Base-by-base conservation (phyloP, 1,140 invertebrate genomes). In the Neodiprion lecontei region DNA sequence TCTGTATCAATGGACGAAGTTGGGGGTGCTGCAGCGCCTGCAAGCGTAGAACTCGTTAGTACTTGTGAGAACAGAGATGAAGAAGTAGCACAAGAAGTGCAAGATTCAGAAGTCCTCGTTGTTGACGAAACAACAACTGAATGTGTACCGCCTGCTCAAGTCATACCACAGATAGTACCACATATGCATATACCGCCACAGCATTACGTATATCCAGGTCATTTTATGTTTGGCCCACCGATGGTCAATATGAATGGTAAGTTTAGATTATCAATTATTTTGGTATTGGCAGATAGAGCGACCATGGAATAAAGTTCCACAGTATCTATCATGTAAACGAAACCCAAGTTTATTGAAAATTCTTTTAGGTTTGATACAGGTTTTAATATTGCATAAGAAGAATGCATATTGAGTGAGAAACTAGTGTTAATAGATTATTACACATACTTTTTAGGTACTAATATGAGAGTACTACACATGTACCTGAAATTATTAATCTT, bases 211-310 rank as follows among this genome's bases (percentile, higher is more conserved):
- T 89, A 89, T 72, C 88, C 89, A 14, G 89, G 88, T 23, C 87
- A 88, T 74, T 89, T 87, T 78, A 88, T 89, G 87, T 89, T 89
- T 72, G 89, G 88, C 1, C 86, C 88, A 11, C 81, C 88, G 17
- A 77, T 89, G 75, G 81, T 89, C 80, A 88, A 88, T 79, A 81
- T 89, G 69, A 89, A 89, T 77, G 89, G 89, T 89, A 86, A 77
- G 86, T 87, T 83, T 75, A 12, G 53, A 61, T 61, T 61, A 17
- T 14, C 9, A 14, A 61, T 61, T 61, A 17, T 61, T 61, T 61
- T 61, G 28, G 28, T 40, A 14, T 61, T 9, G 53, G n/a, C 53
- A 17, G 53, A 61, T 61, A 61, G 53, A 9, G 8, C 11, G 53
- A 61, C 2, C 2, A 2, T 40, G 28, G 28, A 40, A 40, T 40